These are phyloP conservation scores for Xerus inauris DNA, from an alignment of 2,113 vertebrate genomes.

Conservation along the genomic window DNA sequence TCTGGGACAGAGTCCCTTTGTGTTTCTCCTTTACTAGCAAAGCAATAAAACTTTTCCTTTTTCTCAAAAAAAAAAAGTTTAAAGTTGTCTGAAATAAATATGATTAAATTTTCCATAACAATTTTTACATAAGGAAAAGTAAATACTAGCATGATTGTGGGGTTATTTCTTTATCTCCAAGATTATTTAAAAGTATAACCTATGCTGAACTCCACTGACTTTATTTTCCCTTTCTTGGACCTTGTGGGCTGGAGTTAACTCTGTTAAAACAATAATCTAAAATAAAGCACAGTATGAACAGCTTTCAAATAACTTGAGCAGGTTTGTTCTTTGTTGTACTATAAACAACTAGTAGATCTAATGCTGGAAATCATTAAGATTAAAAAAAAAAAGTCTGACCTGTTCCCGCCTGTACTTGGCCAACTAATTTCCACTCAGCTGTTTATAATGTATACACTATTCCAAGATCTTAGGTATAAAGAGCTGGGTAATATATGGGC, in stretches of 20 bases:
- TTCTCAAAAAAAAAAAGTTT: background rate
- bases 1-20: too few species aligned
- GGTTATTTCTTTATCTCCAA: background rate
- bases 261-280: slow-evolving; percentile 63
- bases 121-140: background rate
- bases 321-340: slow-evolving; percentile 60
- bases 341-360: slow-evolving; percentile 66
- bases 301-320: slow-evolving; percentile 47
- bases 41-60: too few species aligned
- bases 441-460: slow-evolving; percentile 63
- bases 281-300: slow-evolving; percentile 35
- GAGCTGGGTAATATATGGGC: slow-evolving; percentile 77
- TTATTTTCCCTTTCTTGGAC: background rate
- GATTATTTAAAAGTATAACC: background rate
- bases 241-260: slow-evolving; percentile 9
- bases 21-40: too few species aligned
- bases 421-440: slow-evolving; percentile 72
- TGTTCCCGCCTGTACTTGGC: slow-evolving; percentile 63
- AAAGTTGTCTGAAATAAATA: background rate
- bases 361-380: slow-evolving; percentile 63
- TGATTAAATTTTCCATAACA: background rate
- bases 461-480: slow-evolving; percentile 79
- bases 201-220: background rate
- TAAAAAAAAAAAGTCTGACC: slow-evolving; percentile 66
- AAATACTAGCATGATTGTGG: background rate